Conservation (phyloP, 2,888 invertebrate genomes). For the Ligdia adustata region DNA sequence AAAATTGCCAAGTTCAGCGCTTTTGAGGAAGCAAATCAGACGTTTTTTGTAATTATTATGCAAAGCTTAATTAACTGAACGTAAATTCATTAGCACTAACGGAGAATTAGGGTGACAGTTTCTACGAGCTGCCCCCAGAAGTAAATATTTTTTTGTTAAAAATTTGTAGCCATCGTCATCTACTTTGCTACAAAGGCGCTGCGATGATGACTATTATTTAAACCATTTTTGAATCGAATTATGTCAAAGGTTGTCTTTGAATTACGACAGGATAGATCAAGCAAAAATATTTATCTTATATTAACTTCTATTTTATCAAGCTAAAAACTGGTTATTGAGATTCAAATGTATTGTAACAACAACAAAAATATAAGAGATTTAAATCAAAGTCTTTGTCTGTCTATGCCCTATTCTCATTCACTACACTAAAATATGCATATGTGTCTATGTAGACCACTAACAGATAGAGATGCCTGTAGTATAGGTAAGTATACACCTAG, state of each 20-base stretch:
- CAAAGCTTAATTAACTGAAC: slow-evolving; percentile 73
- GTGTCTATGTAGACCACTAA: slow-evolving; percentile 1
- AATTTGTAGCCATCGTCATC: slow-evolving; percentile 20
- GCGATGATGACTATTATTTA: too few relatives aligned
- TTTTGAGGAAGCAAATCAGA: slow-evolving; percentile 59
- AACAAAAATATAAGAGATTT: too few relatives aligned
- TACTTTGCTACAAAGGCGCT: slow-evolving; percentile 6
- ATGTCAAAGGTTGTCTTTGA: too few relatives aligned
- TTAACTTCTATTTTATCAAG: too few relatives aligned
- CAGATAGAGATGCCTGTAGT: neutral
- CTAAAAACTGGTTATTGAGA: too few relatives aligned
- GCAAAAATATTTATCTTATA: too few relatives aligned
- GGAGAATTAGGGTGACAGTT: slow-evolving; percentile 58
- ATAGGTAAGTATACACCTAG: slow-evolving; percentile 44
- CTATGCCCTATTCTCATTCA: slow-evolving; percentile 7
- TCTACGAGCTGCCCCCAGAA: slow-evolving; percentile 27
- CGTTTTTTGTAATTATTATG: slow-evolving; percentile 67
- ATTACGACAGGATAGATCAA: too few relatives aligned
- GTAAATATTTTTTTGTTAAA: slow-evolving; percentile 30
- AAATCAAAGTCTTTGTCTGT: too few relatives aligned
- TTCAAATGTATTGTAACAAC: too few relatives aligned
- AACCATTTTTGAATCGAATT: too few relatives aligned
- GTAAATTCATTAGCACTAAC: slow-evolving; percentile 58
- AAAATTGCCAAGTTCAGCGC: slow-evolving; percentile 66
- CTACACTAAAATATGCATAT: slow-evolving; percentile 19